Conservation (phyloP, 2,888 invertebrate species). For the Phrixothrix hirtus region DNA sequence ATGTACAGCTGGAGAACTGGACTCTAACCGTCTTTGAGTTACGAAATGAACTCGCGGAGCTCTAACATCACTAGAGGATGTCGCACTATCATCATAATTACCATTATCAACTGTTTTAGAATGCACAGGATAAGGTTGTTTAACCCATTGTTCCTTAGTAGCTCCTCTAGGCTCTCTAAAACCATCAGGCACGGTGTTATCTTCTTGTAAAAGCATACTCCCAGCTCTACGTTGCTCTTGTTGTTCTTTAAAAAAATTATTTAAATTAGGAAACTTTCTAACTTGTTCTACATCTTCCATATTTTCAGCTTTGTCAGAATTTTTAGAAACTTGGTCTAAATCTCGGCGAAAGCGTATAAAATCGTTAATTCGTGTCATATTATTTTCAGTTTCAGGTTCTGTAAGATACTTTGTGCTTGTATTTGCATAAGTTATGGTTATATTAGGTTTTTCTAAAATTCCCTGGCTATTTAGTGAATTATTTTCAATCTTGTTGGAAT, state of each 20-base stretch:
- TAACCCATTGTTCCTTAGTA: slow-evolving; percentile 66
- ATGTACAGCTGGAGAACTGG: slow-evolving; percentile 33
- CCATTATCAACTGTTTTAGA: slow-evolving; percentile 49
- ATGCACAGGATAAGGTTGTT: slow-evolving; percentile 60
- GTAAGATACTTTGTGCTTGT: too few relatives aligned
- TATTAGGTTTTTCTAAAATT: slow-evolving; percentile 19
- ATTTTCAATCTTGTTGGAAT: not conserved
- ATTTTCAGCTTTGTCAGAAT: slow-evolving; percentile 6
- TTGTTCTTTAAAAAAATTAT: not conserved
- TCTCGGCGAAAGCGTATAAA: slow-evolving; percentile 49
- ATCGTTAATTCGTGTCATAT: slow-evolving; percentile 42
- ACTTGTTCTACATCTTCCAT: not conserved
- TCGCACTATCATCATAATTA: slow-evolving; percentile 57
- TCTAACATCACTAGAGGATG: slow-evolving; percentile 62
- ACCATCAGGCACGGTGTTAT: slow-evolving; percentile 23
- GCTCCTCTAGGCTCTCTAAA: slow-evolving; percentile 54
- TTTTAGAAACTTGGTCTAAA: slow-evolving; percentile 2
- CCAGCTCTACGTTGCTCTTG: slow-evolving; percentile 27
- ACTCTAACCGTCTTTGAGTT: slow-evolving; percentile 60
- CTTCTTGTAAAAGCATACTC: slow-evolving; percentile 38
- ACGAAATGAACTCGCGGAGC: slow-evolving; percentile 70
- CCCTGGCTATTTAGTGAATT: slow-evolving; percentile 5
- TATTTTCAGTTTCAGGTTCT: slow-evolving; percentile 18
- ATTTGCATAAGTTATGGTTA: too few relatives aligned
- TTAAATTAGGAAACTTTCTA: slow-evolving; percentile 8